Percentiles rank a stretch among this genome's conserved stretches.
These are phyloP conservation scores for Aegithalos caudatus DNA, from an alignment of 2,113 vertebrate genomes.

Conservation along the genomic window DNA sequence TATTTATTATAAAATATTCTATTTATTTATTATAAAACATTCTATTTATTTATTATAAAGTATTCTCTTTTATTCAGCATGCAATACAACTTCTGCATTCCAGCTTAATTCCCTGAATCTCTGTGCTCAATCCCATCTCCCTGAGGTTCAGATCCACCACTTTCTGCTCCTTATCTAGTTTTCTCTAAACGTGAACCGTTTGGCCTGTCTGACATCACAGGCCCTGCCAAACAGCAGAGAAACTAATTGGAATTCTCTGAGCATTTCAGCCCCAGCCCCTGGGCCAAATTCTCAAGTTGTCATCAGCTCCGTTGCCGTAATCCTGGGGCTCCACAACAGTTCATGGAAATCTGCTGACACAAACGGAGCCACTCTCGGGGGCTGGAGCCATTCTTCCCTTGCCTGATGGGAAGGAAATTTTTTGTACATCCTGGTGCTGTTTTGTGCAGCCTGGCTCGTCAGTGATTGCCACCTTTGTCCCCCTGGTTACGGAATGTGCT, in stretches of 20 bases:
- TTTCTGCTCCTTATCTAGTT: background rate
- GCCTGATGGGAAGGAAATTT: conserved; percentile 37
- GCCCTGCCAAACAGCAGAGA: conserved; percentile 9
- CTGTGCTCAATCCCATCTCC: background rate
- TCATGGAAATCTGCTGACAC: background rate
- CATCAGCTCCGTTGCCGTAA: background rate
- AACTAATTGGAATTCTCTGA: background rate
- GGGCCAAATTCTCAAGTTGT: background rate
- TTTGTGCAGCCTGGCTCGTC: background rate
- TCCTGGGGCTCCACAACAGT: background rate
- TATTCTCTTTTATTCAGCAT: no score
- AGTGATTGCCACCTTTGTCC: conserved; percentile 36
- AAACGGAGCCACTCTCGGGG: background rate
- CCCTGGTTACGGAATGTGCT: background rate
- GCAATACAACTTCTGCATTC: background rate
- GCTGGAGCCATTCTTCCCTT: background rate
- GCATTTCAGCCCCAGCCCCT: background rate
- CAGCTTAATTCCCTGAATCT: background rate
- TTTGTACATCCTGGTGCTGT: conserved; percentile 36
- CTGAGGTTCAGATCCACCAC: background rate
- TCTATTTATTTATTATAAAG: background rate
- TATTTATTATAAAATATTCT: no score
- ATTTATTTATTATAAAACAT: no score
- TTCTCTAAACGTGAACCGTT: background rate
- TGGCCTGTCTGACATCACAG: background rate